Evolutionary conservation across 1,140 invertebrate genomes (phyloP).

Genomic region (Drosophila sturtevanti): DNA sequence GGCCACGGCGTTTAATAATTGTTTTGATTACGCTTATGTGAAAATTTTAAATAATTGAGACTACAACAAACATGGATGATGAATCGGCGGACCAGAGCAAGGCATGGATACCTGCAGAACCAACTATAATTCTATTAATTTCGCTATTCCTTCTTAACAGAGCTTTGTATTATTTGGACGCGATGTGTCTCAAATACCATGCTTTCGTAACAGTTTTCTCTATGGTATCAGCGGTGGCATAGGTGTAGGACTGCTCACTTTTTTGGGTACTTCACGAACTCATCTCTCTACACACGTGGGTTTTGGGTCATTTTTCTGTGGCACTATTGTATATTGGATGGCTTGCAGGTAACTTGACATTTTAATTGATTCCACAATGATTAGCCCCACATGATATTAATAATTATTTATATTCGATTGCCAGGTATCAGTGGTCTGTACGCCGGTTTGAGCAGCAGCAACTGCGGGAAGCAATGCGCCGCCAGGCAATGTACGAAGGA

Average conservation of each 20-base stretch:
- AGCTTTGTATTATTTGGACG: conserved; percentile 84
- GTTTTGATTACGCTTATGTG: conserved; percentile 30
- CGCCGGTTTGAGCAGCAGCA: conserved; percentile 82
- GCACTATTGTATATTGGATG: conserved; percentile 85
- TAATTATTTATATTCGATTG: conserved; percentile 2
- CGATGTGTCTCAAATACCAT: conserved; percentile 85
- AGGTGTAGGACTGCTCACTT: conserved; percentile 84
- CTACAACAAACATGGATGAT: conserved; percentile 44
- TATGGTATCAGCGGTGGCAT: conserved; percentile 85
- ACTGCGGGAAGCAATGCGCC: conserved; percentile 79
- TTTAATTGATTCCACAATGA: too few relatives aligned
- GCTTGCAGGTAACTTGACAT: conserved; percentile 80
- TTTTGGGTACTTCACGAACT: conserved; percentile 85
- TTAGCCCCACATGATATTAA: too few relatives aligned
- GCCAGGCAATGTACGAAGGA: conserved; percentile 81
- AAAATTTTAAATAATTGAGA: conserved; percentile 14
- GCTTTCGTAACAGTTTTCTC: conserved; percentile 86
- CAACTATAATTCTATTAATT: not conserved
- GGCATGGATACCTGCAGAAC: conserved; percentile 18
- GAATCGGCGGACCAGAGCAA: conserved; percentile 58
- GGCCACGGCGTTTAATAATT: conserved; percentile 5
- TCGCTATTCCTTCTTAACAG: not conserved
- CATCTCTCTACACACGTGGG: conserved; percentile 83
- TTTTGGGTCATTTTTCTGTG: conserved; percentile 84
- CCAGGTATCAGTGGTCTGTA: conserved; percentile 83